These are phyloP conservation scores for Metridium senile DNA, from an alignment of 92 coral and sea anemone genomes.

Conservation along the genomic window DNA sequence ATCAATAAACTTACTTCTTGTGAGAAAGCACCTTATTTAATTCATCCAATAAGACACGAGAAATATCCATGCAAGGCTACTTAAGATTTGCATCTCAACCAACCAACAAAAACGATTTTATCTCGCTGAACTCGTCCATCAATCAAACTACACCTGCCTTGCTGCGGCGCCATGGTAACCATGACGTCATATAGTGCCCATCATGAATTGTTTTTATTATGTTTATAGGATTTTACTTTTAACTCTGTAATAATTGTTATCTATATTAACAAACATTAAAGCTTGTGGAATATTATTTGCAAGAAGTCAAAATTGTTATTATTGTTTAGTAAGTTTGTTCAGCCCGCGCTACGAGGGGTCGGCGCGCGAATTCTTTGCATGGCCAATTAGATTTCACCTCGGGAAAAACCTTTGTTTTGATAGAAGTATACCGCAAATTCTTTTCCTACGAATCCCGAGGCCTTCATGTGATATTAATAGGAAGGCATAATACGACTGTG, in stretches of 20 bases:
- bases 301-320: background rate
- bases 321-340: background rate
- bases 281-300: background rate
- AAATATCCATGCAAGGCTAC: background rate
- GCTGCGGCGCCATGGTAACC: slow-evolving; percentile 17
- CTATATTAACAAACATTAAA: background rate
- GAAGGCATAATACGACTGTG: slow-evolving; percentile 24
- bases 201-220: background rate
- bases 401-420: slow-evolving; percentile 30
- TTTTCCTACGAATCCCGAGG: slow-evolving; percentile 9
- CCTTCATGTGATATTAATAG: slow-evolving; percentile 44
- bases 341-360: slow-evolving; percentile 15
- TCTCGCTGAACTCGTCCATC: slow-evolving; percentile 5
- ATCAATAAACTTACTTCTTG: background rate
- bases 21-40: background rate
- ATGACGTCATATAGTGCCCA: slow-evolving; percentile 17
- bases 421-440: slow-evolving; percentile 25
- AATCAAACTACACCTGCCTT: slow-evolving; percentile 32
- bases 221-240: slow-evolving; percentile 1
- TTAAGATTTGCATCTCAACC: slow-evolving; percentile 10
- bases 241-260: background rate
- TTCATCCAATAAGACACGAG: slow-evolving; percentile 8
- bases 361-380: slow-evolving; percentile 20
- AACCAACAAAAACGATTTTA: slow-evolving; percentile 8
- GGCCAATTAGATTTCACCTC: slow-evolving; percentile 23